These are phyloP conservation scores for Microplitis deprimator DNA, from an alignment of 2,888 invertebrate genomes.

Conservation along the genomic window DNA sequence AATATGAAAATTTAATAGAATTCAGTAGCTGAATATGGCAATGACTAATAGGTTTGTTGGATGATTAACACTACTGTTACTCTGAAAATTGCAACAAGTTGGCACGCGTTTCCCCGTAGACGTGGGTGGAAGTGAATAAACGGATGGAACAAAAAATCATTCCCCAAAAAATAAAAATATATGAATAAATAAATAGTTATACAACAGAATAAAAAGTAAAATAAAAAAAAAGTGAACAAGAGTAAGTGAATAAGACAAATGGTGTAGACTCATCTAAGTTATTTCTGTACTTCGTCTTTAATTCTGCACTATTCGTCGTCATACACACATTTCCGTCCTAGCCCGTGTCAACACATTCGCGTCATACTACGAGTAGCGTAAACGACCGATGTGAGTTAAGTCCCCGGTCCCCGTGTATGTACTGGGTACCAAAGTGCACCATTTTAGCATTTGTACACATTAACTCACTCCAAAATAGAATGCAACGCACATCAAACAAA, in stretches of 20 bases:
- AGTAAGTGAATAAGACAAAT: neutral
- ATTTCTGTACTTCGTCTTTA: constrained; percentile 57
- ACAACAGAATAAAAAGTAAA: neutral
- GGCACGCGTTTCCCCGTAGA: constrained; percentile 22
- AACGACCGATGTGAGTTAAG: constrained; percentile 5
- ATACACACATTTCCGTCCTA: constrained; percentile 48
- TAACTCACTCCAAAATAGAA: constrained; percentile 65
- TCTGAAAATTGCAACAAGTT: constrained; percentile 35
- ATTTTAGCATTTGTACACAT: constrained; percentile 56
- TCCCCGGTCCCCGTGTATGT: constrained; percentile 16
- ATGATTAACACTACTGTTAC: constrained; percentile 36
- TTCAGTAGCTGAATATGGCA: neutral
- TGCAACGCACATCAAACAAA: constrained; percentile 60
- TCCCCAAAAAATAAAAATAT: constrained; percentile 2
- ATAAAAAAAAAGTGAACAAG: neutral
- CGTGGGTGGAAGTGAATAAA: constrained; percentile 33
- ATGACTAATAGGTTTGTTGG: constrained; percentile 29
- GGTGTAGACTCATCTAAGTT: constrained; percentile 47
- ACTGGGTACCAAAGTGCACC: constrained; percentile 55
- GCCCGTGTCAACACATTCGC: constrained; percentile 13
- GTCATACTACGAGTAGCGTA: too few relatives aligned
- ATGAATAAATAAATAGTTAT: neutral
- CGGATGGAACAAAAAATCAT: constrained; percentile 15
- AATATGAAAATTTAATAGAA: neutral
- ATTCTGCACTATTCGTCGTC: constrained; percentile 52